A percentile compares a stretch with the other conserved stretches of the same genome.
These are phyloP conservation scores for Sturnira hondurensis DNA, from an alignment of 2,113 vertebrate genomes.

Conservation along the genomic window DNA sequence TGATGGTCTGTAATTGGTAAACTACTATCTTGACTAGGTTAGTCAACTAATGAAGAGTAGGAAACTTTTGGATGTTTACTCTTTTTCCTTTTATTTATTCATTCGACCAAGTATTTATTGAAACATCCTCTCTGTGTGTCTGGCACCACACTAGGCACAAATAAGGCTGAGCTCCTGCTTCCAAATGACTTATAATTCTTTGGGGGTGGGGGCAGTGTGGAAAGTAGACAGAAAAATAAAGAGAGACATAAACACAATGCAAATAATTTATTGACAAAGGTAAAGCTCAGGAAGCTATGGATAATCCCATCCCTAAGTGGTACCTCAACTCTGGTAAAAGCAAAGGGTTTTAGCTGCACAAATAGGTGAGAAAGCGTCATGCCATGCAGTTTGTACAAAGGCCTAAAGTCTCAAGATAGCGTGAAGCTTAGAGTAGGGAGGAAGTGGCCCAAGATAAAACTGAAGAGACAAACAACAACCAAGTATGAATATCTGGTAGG, in stretches of 20 bases:
- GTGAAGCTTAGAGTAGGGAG: neutral
- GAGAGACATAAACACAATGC: neutral
- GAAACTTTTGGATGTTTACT: conserved; percentile 51
- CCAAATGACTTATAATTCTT: neutral
- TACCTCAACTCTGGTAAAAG: neutral
- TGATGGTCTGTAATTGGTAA: conserved; percentile 58
- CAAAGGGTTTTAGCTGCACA: neutral
- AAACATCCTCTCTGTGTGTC: neutral
- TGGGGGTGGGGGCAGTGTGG: rapidly evolving
- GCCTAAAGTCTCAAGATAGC: neutral
- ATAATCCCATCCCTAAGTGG: neutral
- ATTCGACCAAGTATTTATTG: conserved; percentile 28
- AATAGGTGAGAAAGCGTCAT: neutral
- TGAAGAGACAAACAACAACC: neutral
- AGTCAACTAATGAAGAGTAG: conserved; percentile 61
- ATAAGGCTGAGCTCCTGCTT: conserved; percentile 19
- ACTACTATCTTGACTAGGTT: conserved; percentile 58
- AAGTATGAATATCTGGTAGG: neutral
- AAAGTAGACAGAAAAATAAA: neutral
- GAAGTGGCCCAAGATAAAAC: neutral
- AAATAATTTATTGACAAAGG: neutral
- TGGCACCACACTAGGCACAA: neutral
- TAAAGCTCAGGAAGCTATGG: neutral
- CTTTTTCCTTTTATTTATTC: conserved; percentile 54
- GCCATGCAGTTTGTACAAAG: neutral